phyloP scores from a whole-genome alignment of 2,113 vertebrate genomes.

The Echinops telfairi region DNA sequence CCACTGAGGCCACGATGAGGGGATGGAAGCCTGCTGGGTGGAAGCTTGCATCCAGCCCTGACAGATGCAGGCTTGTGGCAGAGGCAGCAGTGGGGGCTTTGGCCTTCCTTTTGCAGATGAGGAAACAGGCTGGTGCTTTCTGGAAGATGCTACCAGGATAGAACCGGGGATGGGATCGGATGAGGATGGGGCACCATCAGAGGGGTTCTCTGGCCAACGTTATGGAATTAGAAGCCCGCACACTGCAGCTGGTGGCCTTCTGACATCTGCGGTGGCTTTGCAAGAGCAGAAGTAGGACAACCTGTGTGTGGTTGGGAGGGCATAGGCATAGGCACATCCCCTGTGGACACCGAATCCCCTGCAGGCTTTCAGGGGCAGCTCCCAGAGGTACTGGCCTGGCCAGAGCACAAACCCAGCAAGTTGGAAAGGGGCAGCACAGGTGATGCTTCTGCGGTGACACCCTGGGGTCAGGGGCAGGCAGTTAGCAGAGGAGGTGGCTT shows the following conservation, averaged over 20 bases:
- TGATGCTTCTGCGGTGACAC: neutral
- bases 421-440: neutral
- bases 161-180: no score
- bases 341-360: no score
- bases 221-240: neutral
- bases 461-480: neutral
- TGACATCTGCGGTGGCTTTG: neutral
- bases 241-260: neutral
- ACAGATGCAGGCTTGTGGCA: no score
- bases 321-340: neutral
- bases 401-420: neutral
- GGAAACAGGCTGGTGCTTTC: no score
- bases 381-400: neutral
- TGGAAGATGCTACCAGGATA: no score
- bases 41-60: no score
- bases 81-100: no score
- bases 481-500: neutral
- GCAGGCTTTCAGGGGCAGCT: no score
- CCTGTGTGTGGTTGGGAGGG: neutral
- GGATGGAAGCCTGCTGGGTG: no score
- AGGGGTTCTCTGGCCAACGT: neutral
- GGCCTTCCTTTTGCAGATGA: no score
- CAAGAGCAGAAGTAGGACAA: neutral
- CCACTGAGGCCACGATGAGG: no score
- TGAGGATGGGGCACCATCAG: neutral